phyloP scores from a whole-genome alignment of 2,888 invertebrate genomes.

The Hetaerina titia region DNA sequence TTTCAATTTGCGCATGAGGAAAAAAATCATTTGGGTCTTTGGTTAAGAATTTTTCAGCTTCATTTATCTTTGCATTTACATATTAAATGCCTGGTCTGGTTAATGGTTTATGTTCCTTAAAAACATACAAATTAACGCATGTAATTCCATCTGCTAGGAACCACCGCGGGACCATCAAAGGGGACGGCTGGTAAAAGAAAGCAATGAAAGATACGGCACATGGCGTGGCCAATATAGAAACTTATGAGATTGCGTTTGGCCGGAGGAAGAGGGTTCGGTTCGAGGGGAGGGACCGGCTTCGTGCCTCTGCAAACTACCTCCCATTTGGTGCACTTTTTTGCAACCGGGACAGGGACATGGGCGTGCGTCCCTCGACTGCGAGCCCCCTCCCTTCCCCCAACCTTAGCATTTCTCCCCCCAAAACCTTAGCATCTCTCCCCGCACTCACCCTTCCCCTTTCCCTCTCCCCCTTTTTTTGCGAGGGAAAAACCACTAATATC shows the following conservation, averaged over 20 bases:
- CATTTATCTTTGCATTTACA: neutral
- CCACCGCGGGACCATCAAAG: neutral
- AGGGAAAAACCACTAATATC: slow-evolving; percentile 64
- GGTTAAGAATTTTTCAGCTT: neutral
- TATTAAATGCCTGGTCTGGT: neutral
- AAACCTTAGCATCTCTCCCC: neutral
- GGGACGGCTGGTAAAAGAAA: neutral
- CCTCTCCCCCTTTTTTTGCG: neutral
- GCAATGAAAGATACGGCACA: neutral
- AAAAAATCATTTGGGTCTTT: neutral
- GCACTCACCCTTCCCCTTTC: neutral
- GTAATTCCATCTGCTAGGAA: neutral
- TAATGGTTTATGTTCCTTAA: neutral
- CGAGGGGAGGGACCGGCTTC: neutral
- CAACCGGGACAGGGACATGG: neutral
- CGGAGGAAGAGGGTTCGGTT: too few relatives aligned
- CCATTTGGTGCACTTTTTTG: slow-evolving; percentile 1
- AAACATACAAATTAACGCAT: neutral
- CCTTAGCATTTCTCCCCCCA: neutral
- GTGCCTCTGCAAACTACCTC: neutral
- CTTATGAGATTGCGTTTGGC: neutral
- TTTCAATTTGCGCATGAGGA: neutral
- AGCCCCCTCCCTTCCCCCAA: neutral
- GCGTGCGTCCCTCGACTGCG: neutral
- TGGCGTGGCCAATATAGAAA: slow-evolving; percentile 24